Evolutionary conservation across 35 echinoderm and acorn worm genomes (phyloP).

Genomic region (Amphiura filiformis): DNA sequence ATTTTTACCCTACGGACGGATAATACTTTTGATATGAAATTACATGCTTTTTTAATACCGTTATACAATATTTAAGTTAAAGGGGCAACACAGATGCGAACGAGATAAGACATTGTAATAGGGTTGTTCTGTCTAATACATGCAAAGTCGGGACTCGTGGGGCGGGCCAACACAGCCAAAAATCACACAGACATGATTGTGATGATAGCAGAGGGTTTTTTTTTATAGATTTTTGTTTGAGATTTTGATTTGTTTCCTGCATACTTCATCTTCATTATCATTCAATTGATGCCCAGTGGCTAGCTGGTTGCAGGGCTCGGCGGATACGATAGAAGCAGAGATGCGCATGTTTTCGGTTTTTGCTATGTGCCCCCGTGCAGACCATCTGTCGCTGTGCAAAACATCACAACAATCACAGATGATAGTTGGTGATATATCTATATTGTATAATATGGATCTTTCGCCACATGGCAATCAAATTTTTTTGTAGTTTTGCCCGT

Average conservation of each 20-base stretch:
- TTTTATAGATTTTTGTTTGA: not conserved
- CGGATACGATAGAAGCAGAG: too few relatives aligned
- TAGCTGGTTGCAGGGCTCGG: too few relatives aligned
- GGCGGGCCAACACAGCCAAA: too few relatives aligned
- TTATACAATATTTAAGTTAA: not conserved
- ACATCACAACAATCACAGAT: not conserved
- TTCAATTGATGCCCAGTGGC: too few relatives aligned
- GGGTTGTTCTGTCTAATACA: too few relatives aligned
- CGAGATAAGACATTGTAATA: too few relatives aligned
- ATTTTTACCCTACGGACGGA: not conserved
- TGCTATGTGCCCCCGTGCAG: too few relatives aligned
- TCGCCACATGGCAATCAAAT: not conserved
- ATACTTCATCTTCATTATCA: too few relatives aligned
- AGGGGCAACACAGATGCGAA: not conserved
- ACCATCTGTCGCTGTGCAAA: conserved; percentile 2
- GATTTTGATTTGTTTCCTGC: not conserved
- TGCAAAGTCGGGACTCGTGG: too few relatives aligned
- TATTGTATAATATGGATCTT: not conserved
- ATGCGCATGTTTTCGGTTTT: too few relatives aligned
- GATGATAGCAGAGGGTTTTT: not conserved
- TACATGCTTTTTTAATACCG: not conserved
- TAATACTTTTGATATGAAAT: not conserved
- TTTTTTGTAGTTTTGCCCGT: not conserved
- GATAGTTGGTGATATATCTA: not conserved
- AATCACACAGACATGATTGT: not conserved